These are phyloP conservation scores for Thamnophis sirtalis DNA, from an alignment of 2,113 vertebrate species.

Conservation along the genomic window DNA sequence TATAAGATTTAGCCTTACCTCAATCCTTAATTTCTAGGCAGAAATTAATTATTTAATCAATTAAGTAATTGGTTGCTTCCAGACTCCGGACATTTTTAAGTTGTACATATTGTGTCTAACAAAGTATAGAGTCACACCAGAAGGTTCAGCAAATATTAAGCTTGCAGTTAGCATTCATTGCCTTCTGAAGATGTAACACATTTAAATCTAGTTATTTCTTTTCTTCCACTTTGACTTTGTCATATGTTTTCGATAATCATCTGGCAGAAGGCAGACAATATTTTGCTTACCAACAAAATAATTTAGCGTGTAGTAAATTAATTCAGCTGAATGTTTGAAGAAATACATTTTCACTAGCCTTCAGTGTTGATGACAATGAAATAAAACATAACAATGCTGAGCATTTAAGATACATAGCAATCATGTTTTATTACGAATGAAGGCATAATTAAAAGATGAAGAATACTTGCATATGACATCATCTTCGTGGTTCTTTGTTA, in stretches of 20 bases:
- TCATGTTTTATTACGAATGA: neutral
- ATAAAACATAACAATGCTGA: neutral
- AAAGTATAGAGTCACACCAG: neutral
- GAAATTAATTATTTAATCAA: neutral
- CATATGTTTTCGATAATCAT: neutral
- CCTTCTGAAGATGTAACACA: neutral
- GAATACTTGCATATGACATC: neutral
- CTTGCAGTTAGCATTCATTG: neutral
- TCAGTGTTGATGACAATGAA: neutral
- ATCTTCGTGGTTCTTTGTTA: neutral
- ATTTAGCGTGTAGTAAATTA: neutral
- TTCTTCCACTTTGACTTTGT: neutral
- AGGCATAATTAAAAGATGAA: neutral
- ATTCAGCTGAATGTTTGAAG: neutral
- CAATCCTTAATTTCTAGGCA: neutral
- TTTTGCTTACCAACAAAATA: neutral
- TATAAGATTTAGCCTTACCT: neutral
- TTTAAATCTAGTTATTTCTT: neutral
- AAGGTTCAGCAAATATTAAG: neutral
- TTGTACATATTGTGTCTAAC: neutral
- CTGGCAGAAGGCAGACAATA: neutral
- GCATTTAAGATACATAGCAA: neutral
- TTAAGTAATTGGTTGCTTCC: neutral
- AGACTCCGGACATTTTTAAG: neutral
- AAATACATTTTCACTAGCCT: neutral